phyloP scores from a whole-genome alignment of 2,113 vertebrate species.

The Esox niger region DNA sequence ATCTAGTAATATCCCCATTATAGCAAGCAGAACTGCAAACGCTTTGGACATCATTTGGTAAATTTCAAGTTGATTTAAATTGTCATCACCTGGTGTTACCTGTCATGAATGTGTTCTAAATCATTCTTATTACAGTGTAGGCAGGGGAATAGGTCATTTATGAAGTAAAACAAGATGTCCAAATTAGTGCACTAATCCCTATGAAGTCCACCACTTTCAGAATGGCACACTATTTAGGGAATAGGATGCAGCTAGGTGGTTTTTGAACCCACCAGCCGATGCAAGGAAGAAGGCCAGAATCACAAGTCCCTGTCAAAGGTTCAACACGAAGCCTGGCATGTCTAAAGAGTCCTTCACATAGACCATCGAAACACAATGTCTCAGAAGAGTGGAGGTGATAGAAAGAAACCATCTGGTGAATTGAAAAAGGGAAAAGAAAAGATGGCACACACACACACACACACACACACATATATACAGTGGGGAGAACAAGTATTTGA shows the following conservation, averaged over 20 bases:
- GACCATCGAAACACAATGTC: slow-evolving; percentile 7
- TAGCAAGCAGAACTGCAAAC: too few species aligned
- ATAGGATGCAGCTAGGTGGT: not conserved
- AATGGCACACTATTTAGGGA: not conserved
- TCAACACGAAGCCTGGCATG: not conserved
- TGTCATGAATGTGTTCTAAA: not conserved
- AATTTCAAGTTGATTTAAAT: not conserved
- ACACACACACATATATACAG: too few species aligned
- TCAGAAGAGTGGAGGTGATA: not conserved
- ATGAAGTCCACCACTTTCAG: not conserved
- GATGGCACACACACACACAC: too few species aligned
- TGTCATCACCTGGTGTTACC: not conserved
- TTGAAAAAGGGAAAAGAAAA: too few species aligned
- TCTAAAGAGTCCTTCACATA: not conserved
- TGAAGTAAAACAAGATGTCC: not conserved
- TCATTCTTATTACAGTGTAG: too few species aligned
- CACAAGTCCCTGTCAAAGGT: slow-evolving; percentile 6
- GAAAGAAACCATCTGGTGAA: not conserved
- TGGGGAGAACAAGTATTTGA: too few species aligned
- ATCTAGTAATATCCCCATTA: too few species aligned
- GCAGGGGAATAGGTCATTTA: too few species aligned
- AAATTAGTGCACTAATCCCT: too few species aligned
- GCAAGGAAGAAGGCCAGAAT: not conserved
- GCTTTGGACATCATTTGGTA: too few species aligned
- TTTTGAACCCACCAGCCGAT: not conserved